Evolutionary conservation across 2,113 vertebrate genomes (phyloP).

Genomic region (Mus spicilegus): DNA sequence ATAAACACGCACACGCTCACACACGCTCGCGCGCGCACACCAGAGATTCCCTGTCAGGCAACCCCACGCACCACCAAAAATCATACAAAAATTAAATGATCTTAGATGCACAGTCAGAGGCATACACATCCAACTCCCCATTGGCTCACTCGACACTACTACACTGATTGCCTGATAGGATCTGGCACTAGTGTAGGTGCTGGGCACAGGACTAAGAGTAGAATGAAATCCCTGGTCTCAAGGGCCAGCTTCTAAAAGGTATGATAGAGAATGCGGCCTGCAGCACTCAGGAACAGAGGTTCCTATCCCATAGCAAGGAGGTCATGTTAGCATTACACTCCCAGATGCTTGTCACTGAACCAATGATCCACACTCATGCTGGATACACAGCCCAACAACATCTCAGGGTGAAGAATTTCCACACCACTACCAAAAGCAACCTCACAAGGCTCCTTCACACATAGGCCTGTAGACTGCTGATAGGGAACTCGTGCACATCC

Average conservation of each 20-base stretch:
- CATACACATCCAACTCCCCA: not conserved
- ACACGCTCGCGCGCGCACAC: not conserved
- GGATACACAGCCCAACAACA: not conserved
- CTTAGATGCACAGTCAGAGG: not conserved
- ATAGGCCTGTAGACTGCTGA: not conserved
- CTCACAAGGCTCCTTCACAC: not conserved
- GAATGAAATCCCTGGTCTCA: not conserved
- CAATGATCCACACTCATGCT: not conserved
- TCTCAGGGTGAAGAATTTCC: not conserved
- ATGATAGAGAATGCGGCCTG: too few species aligned
- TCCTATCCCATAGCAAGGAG: rapidly evolving
- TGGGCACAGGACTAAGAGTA: not conserved
- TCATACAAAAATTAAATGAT: not conserved
- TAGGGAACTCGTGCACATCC: not conserved
- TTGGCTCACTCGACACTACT: not conserved
- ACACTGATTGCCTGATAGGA: rapidly evolving
- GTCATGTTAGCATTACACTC: not conserved
- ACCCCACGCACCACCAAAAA: not conserved
- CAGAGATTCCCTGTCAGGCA: not conserved
- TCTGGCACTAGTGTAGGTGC: not conserved
- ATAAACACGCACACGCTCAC: not conserved
- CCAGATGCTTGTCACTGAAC: not conserved
- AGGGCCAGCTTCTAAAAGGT: not conserved
- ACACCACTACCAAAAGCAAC: not conserved
- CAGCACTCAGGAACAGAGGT: not conserved